Conservation (phyloP, 2,113 vertebrate genomes). For the Tenrec ecaudatus region DNA sequence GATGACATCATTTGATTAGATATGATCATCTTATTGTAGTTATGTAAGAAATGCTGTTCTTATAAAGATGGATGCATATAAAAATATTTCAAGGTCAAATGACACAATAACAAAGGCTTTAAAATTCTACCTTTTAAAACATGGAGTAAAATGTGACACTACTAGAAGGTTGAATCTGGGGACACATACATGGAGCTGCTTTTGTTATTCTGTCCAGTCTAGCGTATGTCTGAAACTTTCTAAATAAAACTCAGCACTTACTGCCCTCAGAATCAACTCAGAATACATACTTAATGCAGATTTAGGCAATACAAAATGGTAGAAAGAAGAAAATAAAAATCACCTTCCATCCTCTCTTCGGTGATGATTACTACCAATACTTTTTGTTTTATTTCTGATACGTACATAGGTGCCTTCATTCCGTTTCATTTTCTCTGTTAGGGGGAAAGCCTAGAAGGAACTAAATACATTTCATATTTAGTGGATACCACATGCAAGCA, state of each 20-base stretch:
- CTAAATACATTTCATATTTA: neutral
- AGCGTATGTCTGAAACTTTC: slow-evolving; percentile 24
- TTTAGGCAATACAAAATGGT: slow-evolving; percentile 22
- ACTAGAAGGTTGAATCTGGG: slow-evolving; percentile 11
- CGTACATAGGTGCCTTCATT: neutral
- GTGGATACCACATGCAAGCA: no score
- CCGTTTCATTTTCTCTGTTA: slow-evolving; percentile 35
- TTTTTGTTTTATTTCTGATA: neutral
- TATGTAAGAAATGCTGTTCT: neutral
- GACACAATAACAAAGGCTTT: neutral
- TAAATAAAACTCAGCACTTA: neutral
- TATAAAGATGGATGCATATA: no score
- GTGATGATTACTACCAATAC: neutral
- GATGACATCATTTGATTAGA: slow-evolving; percentile 35
- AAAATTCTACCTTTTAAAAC: neutral
- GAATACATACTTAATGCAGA: neutral
- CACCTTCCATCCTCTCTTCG: neutral
- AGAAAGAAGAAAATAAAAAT: slow-evolving; percentile 47
- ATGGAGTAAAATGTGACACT: slow-evolving; percentile 7
- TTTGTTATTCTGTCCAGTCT: slow-evolving; percentile 12
- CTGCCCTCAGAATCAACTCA: no score
- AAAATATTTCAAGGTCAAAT: no score
- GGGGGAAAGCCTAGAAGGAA: slow-evolving; percentile 19
- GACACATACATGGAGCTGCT: neutral
- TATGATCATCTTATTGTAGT: slow-evolving; percentile 11